These are phyloP conservation scores for Sylvia atricapilla DNA, from an alignment of 2,113 vertebrate genomes.

Conservation along the genomic window DNA sequence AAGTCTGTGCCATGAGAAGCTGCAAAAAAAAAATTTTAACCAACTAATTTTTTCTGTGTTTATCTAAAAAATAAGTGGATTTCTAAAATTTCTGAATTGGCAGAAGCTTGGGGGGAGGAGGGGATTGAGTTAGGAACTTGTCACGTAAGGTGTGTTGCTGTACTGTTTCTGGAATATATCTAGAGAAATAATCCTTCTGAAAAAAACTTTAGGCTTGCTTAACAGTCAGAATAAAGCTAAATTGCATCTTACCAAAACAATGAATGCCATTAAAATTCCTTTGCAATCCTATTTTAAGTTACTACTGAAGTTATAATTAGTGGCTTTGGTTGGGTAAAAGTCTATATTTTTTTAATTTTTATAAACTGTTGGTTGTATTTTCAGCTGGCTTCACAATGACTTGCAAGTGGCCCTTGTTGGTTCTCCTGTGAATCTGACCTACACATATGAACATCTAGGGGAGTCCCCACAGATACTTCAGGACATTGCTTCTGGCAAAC, in stretches of 20 bases:
- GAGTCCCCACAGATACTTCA: constrained; percentile 86
- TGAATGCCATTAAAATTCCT: neutral
- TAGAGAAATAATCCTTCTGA: neutral
- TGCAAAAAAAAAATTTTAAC: neutral
- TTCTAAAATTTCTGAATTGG: neutral
- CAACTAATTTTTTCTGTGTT: neutral
- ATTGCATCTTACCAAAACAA: neutral
- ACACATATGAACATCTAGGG: constrained; percentile 90
- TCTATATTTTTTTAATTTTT: neutral
- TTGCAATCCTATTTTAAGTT: neutral
- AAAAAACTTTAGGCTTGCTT: neutral
- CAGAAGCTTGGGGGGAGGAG: neutral
- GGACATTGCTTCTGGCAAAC: constrained; percentile 85
- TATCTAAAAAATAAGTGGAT: neutral
- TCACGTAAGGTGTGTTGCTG: neutral
- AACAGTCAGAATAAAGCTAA: neutral
- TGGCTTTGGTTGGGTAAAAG: neutral
- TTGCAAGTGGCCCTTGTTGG: constrained; percentile 89
- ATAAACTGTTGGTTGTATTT: constrained; percentile 33
- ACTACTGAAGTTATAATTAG: neutral
- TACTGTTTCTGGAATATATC: neutral
- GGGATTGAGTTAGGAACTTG: neutral
- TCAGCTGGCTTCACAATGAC: constrained; percentile 98
- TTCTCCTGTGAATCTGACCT: constrained; percentile 88
- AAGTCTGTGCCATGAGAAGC: neutral